Base-by-base conservation (phyloP, 2,113 vertebrate species). In the Podarcis raffonei region DNA sequence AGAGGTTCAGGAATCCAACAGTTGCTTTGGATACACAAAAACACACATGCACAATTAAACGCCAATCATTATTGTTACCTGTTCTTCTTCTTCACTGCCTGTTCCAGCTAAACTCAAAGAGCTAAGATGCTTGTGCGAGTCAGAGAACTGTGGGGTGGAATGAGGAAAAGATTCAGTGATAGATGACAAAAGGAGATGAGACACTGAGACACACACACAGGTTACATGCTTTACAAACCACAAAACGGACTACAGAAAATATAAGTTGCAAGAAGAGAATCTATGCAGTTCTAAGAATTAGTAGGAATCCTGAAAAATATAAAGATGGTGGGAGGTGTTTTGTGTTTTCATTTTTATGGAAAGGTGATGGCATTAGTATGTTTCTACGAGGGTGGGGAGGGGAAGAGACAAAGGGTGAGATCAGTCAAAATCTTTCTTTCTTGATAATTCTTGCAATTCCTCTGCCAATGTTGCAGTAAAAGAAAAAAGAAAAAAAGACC, bases 21-120 rank as follows among this genome's bases (percentile, higher is more conserved):
- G n/a, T 30, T 69, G 65, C 13, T 39, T 57, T 35, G 12, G 8
- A 86, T 59, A 79, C 48, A 69, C 5, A 65, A 7, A 72, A 42
- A 12, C 25, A 84, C 25, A 89, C 25, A 89, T 39, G 91, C 16
- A 74, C 2, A 76, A 66, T 89, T 93, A 89, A 94, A 91, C 88
- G 9, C 48, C 48, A 53, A 12, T 53, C 48, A 53, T 53, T 53
- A 53, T 53, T 53, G 48, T 95, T 93, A 96, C 97, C 96, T 97
- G 96, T 93, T 97, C 96, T 93, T 97, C 97, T 94, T 97, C 96
- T 95, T 96, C 95, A 91, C 96, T 95, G 90, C 97, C 95, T 86
- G 96, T 96, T 94, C 96, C 96, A 93, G 93, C 94, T 95, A 97
- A 96, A 94, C 93, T 96, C 92, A 97, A 95, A 94, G 93, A 95